Evolutionary conservation across 2,113 vertebrate species (phyloP).

Genomic region (Cyprinodon variegatus): DNA sequence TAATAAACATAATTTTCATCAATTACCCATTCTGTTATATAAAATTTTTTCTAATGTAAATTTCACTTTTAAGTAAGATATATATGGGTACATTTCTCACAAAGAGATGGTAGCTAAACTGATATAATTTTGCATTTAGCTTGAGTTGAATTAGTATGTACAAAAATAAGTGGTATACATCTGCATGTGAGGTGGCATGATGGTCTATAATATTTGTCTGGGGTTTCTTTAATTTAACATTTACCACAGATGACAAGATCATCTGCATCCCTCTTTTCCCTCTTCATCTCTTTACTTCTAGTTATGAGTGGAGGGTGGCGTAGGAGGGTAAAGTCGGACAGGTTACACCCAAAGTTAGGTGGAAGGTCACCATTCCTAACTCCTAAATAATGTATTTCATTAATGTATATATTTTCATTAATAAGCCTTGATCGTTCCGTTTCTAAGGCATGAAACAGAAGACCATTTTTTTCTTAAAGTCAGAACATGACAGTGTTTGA

Average conservation of each 20-base stretch:
- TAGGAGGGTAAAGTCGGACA: neutral
- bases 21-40: no score
- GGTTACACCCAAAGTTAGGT: neutral
- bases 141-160: neutral
- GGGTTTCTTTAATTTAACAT: no score
- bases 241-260: no score
- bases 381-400: slow-evolving; percentile 1
- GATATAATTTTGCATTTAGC: neutral
- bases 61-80: neutral
- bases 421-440: slow-evolving; percentile 1
- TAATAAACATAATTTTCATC: no score
- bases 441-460: slow-evolving; percentile 1
- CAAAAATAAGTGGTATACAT: neutral
- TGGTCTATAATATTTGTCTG: no score
- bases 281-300: neutral
- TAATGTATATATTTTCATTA: slow-evolving; percentile 5
- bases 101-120: neutral
- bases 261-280: no score
- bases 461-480: slow-evolving; percentile 17
- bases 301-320: neutral
- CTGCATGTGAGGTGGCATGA: no score
- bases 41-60: no score
- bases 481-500: neutral
- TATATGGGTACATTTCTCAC: neutral
- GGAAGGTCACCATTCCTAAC: neutral